phyloP scores from a whole-genome alignment of 2,888 invertebrate genomes.

The Coecobrya sp. region DNA sequence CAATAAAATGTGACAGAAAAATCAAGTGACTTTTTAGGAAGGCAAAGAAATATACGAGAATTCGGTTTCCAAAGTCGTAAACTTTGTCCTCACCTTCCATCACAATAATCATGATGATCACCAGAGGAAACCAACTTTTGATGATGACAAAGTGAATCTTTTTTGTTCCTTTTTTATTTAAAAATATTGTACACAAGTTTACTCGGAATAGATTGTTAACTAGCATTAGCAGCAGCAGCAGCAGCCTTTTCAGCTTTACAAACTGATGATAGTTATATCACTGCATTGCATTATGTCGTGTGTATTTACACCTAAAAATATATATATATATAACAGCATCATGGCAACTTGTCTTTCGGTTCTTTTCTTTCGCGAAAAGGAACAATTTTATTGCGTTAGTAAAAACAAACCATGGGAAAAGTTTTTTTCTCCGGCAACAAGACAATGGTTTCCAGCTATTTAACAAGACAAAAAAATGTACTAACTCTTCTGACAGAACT shows the following conservation, averaged over 20 bases:
- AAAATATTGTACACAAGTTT: conserved; percentile 1
- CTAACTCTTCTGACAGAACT: conserved; percentile 37
- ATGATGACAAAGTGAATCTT: conserved; percentile 22
- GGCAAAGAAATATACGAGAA: too few species aligned
- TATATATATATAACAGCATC: background rate
- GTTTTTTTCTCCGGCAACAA: conserved; percentile 35
- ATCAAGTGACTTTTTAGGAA: too few species aligned
- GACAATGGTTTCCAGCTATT: conserved; percentile 68
- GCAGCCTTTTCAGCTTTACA: background rate
- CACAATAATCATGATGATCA: background rate
- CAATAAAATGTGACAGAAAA: too few species aligned
- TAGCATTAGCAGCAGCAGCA: background rate
- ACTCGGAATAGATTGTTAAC: background rate
- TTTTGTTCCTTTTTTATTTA: background rate
- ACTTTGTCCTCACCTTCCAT: too few species aligned
- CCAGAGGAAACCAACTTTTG: conserved; percentile 1
- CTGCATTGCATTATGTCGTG: background rate
- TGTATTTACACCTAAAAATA: background rate
- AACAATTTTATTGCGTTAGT: conserved; percentile 43
- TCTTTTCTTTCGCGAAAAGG: background rate
- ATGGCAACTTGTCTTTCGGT: background rate
- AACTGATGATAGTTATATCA: conserved; percentile 11
- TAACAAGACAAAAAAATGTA: conserved; percentile 55
- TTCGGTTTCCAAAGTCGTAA: too few species aligned
- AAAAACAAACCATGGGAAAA: conserved; percentile 58